Percentiles rank a stretch among this genome's conserved stretches.
Evolutionary conservation across 2,888 invertebrate genomes (phyloP).

Genomic region (Junonia oenone): DNA sequence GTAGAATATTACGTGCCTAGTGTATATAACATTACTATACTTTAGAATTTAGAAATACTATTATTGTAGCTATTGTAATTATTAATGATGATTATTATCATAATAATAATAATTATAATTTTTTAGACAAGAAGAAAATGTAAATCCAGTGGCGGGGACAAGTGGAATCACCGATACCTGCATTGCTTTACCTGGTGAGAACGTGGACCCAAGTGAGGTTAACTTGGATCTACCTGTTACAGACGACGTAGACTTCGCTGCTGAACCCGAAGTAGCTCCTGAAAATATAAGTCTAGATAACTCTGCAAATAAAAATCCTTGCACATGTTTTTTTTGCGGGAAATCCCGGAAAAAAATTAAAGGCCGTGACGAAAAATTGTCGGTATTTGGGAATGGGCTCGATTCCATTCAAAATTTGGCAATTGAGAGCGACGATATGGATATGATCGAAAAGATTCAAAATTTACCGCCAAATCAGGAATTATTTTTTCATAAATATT

Average conservation of each 20-base stretch:
- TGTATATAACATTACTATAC: too few relatives aligned
- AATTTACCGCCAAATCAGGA: slow-evolving; percentile 3
- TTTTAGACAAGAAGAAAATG: slow-evolving; percentile 1
- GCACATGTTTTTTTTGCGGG: slow-evolving; percentile 1
- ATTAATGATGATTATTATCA: not conserved
- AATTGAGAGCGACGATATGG: slow-evolving; percentile 3
- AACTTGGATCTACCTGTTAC: too few relatives aligned
- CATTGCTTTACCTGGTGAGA: not conserved
- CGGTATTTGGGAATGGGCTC: slow-evolving; percentile 1
- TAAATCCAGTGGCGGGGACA: not conserved
- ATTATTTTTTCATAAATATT: slow-evolving; percentile 5
- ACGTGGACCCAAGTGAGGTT: too few relatives aligned
- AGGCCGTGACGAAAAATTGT: slow-evolving; percentile 6
- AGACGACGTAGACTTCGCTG: not conserved
- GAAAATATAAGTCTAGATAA: not conserved
- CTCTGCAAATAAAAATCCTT: not conserved
- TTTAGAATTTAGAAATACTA: too few relatives aligned
- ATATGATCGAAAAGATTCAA: not conserved
- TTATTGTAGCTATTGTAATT: too few relatives aligned
- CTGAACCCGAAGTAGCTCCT: not conserved
- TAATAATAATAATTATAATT: not conserved
- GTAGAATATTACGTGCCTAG: too few relatives aligned
- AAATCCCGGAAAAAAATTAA: slow-evolving; percentile 5
- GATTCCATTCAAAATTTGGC: slow-evolving; percentile 5
- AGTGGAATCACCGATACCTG: not conserved